A percentile compares a stretch with the other conserved stretches of the same genome.
These are phyloP conservation scores for Rhagium mordax DNA, from an alignment of 2,888 invertebrate species.

Conservation along the genomic window DNA sequence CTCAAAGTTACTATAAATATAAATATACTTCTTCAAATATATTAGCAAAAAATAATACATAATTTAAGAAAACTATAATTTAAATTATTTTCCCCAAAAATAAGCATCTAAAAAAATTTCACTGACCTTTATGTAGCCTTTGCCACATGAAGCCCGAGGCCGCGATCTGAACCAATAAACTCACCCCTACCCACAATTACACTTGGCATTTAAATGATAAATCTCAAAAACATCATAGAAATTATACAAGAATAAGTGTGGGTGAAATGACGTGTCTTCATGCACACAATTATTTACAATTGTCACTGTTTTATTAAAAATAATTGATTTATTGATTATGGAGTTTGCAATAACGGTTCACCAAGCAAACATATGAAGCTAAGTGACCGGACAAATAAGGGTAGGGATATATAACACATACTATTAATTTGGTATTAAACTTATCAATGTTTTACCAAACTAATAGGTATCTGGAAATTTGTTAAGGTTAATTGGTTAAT, in stretches of 20 bases:
- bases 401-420: constrained; percentile 16
- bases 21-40: neutral
- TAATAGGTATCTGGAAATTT: neutral
- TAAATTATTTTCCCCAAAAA: constrained; percentile 57
- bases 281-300: constrained; percentile 60
- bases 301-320: constrained; percentile 4
- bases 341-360: constrained; percentile 55
- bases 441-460: neutral
- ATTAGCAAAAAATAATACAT: neutral
- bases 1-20: neutral
- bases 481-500: constrained; percentile 1
- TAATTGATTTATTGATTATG: constrained; percentile 39
- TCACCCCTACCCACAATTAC: constrained; percentile 56
- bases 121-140: constrained; percentile 70
- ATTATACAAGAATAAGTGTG: constrained; percentile 53
- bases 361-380: constrained; percentile 45
- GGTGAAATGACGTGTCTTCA: constrained; percentile 55
- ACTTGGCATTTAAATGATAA: constrained; percentile 42
- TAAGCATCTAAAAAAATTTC: constrained; percentile 53
- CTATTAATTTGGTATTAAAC: constrained; percentile 6
- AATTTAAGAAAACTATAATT: constrained; percentile 23
- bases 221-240: neutral
- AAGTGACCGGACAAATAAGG: constrained; percentile 31
- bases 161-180: constrained; percentile 58
- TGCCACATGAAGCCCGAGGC: constrained; percentile 69